These are phyloP conservation scores for Nibea albiflora DNA, from an alignment of 2,113 vertebrate species.

Conservation along the genomic window DNA sequence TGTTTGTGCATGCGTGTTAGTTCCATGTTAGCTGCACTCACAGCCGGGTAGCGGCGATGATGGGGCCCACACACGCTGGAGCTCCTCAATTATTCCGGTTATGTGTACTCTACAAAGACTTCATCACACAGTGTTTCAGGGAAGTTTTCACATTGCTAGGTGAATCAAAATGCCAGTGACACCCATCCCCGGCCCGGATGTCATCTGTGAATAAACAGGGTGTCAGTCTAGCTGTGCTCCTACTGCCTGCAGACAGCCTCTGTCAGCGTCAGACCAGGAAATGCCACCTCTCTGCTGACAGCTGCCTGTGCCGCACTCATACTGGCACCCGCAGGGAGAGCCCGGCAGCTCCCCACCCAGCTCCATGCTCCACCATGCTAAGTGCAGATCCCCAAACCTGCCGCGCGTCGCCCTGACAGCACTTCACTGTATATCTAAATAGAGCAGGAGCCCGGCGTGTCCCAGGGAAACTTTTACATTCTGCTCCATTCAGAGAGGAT, in stretches of 20 bases:
- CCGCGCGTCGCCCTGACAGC: slow-evolving; percentile 69
- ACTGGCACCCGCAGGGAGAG: slow-evolving; percentile 83
- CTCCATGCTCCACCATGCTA: slow-evolving; percentile 55
- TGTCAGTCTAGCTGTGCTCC: slow-evolving; percentile 96
- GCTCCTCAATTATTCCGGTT: slow-evolving; percentile 87
- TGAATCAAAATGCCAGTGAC: slow-evolving; percentile 92
- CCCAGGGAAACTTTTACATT: slow-evolving; percentile 78
- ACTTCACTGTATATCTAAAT: slow-evolving; percentile 79
- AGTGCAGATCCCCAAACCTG: slow-evolving; percentile 73
- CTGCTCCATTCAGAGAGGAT: slow-evolving; percentile 79
- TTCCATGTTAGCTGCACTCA: slow-evolving; percentile 49
- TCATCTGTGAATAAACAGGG: slow-evolving; percentile 97
- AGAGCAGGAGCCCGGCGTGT: slow-evolving; percentile 71
- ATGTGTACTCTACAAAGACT: slow-evolving; percentile 87
- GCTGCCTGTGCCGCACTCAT: slow-evolving; percentile 90
- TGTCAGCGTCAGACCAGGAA: slow-evolving; percentile 94
- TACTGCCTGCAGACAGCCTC: slow-evolving; percentile 92
- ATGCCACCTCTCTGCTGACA: slow-evolving; percentile 95
- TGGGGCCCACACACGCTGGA: slow-evolving; percentile 69
- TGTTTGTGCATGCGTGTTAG: slow-evolving; percentile 35
- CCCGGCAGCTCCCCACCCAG: slow-evolving; percentile 87
- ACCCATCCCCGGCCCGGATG: slow-evolving; percentile 90
- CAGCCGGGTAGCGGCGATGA: slow-evolving; percentile 56
- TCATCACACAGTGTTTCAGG: slow-evolving; percentile 86
- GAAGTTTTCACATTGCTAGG: slow-evolving; percentile 86